Percentiles rank a stretch among this genome's conserved stretches.
Evolutionary conservation across 2,113 vertebrate species (phyloP).

Genomic region (Chiloscyllium plagiosum): DNA sequence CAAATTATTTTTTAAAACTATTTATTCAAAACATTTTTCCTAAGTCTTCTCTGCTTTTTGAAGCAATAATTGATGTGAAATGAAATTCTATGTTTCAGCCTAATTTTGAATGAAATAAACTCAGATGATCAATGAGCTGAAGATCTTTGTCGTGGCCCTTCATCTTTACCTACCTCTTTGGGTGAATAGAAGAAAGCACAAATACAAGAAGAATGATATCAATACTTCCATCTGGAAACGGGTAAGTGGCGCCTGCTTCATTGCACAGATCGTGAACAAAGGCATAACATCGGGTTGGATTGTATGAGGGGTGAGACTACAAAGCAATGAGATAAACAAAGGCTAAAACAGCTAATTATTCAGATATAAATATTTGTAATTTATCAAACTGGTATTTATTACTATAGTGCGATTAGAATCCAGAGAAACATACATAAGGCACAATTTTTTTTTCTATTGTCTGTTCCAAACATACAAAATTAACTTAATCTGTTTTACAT

Average conservation of each 20-base stretch:
- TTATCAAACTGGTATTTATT: background rate
- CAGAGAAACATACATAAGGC: background rate
- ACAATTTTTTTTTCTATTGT: background rate
- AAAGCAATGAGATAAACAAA: constrained; percentile 16
- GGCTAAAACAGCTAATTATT: background rate
- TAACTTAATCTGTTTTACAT: background rate
- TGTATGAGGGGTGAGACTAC: constrained; percentile 70
- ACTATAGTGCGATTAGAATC: background rate
- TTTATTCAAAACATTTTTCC: background rate
- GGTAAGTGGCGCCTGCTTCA: constrained; percentile 60
- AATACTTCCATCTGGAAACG: constrained; percentile 76
- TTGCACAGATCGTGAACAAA: constrained; percentile 83
- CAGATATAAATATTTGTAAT: background rate
- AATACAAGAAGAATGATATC: constrained; percentile 81
- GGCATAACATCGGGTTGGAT: constrained; percentile 67
- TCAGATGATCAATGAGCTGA: constrained; percentile 51
- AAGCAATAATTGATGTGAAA: background rate
- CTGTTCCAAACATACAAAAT: background rate
- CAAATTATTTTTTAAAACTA: background rate
- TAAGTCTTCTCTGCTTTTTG: background rate
- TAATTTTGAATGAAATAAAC: constrained; percentile 48
- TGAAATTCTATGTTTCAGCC: constrained; percentile 27
- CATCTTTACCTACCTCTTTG: constrained; percentile 73
- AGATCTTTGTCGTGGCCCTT: constrained; percentile 51
- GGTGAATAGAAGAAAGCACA: constrained; percentile 85